phyloP scores from a whole-genome alignment of 2,113 vertebrate species.

The Menura novaehollandiae region DNA sequence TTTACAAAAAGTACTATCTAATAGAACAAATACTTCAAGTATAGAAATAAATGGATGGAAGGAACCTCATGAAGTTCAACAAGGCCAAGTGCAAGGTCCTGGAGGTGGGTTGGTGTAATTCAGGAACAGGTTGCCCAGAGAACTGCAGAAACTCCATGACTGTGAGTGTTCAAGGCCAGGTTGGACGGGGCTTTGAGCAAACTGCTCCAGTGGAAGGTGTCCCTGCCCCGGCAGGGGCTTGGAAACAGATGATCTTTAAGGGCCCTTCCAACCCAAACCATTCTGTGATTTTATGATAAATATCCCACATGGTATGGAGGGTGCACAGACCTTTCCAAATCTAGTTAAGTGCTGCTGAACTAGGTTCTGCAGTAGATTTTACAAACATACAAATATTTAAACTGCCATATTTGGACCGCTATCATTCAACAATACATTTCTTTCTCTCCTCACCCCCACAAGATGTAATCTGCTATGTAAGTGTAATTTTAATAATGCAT shows the following conservation, averaged over 20 bases:
- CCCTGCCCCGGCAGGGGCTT: neutral
- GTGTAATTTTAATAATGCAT: neutral
- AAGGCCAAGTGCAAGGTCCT: neutral
- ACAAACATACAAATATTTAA: neutral
- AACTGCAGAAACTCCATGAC: neutral
- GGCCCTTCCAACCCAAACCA: neutral
- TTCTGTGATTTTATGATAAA: neutral
- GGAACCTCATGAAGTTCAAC: neutral
- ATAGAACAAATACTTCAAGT: neutral
- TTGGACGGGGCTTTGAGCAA: neutral
- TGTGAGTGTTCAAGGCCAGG: neutral
- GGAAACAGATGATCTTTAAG: neutral
- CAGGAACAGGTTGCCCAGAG: neutral
- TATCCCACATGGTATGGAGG: neutral
- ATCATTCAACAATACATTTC: neutral
- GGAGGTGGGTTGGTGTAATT: accelerated
- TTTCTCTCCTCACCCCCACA: neutral
- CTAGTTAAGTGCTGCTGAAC: neutral
- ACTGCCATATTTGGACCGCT: neutral
- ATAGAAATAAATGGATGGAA: neutral
- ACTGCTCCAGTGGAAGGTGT: neutral
- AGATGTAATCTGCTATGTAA: neutral
- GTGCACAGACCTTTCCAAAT: neutral
- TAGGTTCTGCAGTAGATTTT: neutral
- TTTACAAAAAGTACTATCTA: neutral